A percentile compares a stretch with the other conserved stretches of the same genome.
phyloP scores from a whole-genome alignment of 2,888 invertebrate genomes.

The Biston stratarius region DNA sequence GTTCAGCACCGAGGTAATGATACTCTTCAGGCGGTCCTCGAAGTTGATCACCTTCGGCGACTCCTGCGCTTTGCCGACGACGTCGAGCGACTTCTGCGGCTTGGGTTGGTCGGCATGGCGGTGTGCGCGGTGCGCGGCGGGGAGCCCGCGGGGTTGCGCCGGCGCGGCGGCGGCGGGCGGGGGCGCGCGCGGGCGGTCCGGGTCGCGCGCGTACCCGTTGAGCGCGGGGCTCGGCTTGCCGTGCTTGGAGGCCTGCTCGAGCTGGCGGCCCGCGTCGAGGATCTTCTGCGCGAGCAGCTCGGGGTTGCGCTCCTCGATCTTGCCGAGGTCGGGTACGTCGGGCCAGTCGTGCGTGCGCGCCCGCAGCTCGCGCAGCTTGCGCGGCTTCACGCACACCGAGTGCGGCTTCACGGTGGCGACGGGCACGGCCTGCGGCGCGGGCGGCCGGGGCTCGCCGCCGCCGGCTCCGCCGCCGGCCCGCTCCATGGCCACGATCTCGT shows the following conservation, averaged over 20 bases:
- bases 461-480: conserved; percentile 76
- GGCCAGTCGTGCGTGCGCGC: conserved; percentile 96
- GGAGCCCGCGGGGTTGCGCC: conserved; percentile 60
- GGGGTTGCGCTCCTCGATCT: conserved; percentile 96
- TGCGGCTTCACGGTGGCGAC: conserved; percentile 80
- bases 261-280: conserved; percentile 94
- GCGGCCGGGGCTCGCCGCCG: conserved; percentile 49
- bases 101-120: conserved; percentile 66
- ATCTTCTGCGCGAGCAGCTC: conserved; percentile 96
- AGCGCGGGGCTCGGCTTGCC: conserved; percentile 74
- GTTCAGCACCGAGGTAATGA: conserved; percentile 94
- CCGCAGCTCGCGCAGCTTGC: conserved; percentile 89
- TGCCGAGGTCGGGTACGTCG: conserved; percentile 95
- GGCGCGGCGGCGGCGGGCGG: conserved; percentile 61
- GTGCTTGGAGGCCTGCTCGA: conserved; percentile 94
- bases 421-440: conserved; percentile 73
- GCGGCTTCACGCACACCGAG: conserved; percentile 71
- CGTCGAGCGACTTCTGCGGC: conserved; percentile 77
- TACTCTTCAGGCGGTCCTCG: conserved; percentile 95
- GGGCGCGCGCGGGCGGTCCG: conserved; percentile 64
- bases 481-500: conserved; percentile 91
- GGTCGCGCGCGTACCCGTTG: conserved; percentile 73
- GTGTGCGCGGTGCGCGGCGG: conserved; percentile 40
- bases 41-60: conserved; percentile 93
- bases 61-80: conserved; percentile 88